Evolutionary conservation across 2,113 vertebrate genomes (phyloP).

Genomic region (Nyctibius bracteatus): DNA sequence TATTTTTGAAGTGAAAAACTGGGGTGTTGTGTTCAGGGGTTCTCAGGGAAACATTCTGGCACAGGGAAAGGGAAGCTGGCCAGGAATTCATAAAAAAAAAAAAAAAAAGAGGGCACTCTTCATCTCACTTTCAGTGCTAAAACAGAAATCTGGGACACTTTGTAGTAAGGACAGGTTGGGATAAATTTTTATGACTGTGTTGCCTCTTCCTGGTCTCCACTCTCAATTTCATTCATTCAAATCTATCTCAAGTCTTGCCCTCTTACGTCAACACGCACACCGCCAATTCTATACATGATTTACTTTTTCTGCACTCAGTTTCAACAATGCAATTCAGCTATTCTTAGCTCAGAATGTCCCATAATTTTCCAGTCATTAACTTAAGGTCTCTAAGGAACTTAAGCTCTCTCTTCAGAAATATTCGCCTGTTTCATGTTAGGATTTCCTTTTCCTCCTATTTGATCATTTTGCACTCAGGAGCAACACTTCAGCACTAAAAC

Average conservation of each 20-base stretch:
- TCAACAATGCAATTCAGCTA: not conserved
- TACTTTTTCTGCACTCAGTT: not conserved
- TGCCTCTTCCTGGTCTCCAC: not conserved
- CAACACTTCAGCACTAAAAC: not conserved
- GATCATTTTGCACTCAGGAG: not conserved
- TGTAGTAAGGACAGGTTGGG: conserved; percentile 36
- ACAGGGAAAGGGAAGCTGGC: not conserved
- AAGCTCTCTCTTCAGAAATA: not conserved
- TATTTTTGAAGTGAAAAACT: conserved; percentile 58
- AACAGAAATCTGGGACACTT: conserved; percentile 26
- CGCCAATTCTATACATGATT: not conserved
- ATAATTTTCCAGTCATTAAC: not conserved
- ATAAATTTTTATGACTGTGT: conserved; percentile 12
- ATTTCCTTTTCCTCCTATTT: not conserved
- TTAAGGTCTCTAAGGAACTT: not conserved
- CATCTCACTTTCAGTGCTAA: not conserved
- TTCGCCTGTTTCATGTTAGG: not conserved
- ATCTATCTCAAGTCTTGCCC: not conserved
- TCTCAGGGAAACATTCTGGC: conserved; percentile 43
- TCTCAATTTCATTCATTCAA: conserved; percentile 12
- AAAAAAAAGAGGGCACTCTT: not conserved
- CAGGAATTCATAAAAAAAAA: not conserved
- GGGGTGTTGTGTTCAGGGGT: conserved; percentile 55
- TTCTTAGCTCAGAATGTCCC: not conserved
- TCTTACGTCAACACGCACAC: not conserved